Conservation (phyloP, 2,797 vertebrate genomes). For the Falco concolor region DNA sequence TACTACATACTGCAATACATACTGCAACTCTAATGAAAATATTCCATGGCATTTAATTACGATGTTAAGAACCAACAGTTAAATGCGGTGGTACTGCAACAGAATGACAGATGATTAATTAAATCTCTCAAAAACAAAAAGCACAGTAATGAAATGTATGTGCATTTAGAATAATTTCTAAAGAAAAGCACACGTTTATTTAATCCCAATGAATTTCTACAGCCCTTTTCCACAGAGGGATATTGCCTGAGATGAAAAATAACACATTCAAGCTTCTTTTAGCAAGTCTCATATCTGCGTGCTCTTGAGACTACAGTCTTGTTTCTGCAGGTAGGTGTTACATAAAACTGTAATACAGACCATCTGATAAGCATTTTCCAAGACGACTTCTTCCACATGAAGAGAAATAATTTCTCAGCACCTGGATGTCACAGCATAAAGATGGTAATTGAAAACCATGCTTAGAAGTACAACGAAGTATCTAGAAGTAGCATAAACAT, state of each 20-base stretch:
- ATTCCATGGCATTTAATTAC: neutral
- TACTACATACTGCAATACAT: neutral
- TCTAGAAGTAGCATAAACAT: neutral
- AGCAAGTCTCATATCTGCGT: neutral
- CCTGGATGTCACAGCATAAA: neutral
- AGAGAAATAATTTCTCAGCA: constrained; percentile 23
- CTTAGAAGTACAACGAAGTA: neutral
- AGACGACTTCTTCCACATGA: neutral
- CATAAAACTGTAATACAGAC: neutral
- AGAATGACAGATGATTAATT: neutral
- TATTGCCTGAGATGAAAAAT: neutral
- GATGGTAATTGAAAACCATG: neutral
- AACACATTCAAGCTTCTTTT: neutral
- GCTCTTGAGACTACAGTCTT: neutral
- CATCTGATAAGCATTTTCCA: neutral
- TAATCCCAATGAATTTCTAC: neutral
- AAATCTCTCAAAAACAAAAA: neutral
- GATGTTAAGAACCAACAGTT: neutral
- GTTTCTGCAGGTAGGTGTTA: neutral
- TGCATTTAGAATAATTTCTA: neutral
- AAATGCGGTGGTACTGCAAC: neutral
- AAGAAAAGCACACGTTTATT: neutral
- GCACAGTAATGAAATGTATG: neutral
- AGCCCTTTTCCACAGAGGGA: neutral
- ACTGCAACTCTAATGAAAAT: neutral